Conservation (phyloP, 2,797 vertebrate species). For the Sebastes jordani region DNA sequence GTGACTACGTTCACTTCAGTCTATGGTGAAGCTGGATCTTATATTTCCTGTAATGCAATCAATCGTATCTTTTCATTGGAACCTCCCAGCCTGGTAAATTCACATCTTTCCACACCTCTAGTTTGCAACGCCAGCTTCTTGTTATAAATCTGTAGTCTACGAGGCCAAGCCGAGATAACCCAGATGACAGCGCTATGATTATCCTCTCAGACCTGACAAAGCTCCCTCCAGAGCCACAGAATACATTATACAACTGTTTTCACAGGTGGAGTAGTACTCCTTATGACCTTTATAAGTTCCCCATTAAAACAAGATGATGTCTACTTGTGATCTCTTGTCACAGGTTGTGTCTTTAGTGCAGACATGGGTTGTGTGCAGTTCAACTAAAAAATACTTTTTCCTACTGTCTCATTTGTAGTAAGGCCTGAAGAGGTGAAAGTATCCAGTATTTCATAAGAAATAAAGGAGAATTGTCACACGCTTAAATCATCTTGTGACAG, state of each 20-base stretch:
- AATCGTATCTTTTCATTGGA: background rate
- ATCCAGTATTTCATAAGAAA: background rate
- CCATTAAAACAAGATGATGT: background rate
- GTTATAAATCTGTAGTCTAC: background rate
- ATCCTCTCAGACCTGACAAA: background rate
- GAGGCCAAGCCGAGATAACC: background rate
- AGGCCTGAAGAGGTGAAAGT: background rate
- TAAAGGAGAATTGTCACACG: background rate
- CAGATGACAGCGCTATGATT: background rate
- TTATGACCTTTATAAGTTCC: background rate
- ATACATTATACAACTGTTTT: background rate
- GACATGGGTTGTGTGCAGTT: background rate
- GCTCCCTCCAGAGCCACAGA: background rate
- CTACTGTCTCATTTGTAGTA: background rate
- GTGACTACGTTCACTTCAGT: background rate
- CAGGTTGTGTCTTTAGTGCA: background rate
- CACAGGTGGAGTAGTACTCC: background rate
- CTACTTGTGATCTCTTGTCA: background rate
- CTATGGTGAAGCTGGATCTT: background rate
- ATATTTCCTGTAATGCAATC: background rate
- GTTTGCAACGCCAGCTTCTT: background rate
- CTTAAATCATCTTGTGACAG: background rate
- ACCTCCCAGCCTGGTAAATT: background rate
- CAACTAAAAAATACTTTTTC: background rate
- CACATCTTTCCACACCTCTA: background rate